These are phyloP conservation scores for Sarcophaga carnaria DNA, from an alignment of 2,888 invertebrate species.

Conservation along the genomic window DNA sequence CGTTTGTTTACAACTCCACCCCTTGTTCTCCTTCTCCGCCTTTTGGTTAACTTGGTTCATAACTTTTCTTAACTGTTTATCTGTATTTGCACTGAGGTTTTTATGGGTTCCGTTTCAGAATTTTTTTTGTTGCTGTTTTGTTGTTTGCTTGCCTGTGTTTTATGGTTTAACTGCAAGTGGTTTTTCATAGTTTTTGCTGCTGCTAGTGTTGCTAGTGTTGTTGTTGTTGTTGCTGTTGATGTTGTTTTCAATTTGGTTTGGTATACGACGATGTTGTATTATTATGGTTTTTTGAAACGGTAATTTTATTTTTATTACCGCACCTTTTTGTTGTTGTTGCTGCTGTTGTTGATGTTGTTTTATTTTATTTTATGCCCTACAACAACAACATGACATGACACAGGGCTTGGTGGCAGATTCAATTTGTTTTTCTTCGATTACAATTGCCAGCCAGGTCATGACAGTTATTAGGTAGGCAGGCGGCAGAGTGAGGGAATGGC, in stretches of 20 bases:
- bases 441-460: not conserved
- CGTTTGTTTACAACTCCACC: conserved; percentile 30
- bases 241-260: not conserved
- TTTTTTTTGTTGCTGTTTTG: not conserved
- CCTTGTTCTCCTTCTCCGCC: conserved; percentile 16
- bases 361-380: conserved; percentile 31
- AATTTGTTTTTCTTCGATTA: conserved; percentile 28
- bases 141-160: conserved; percentile 8
- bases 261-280: not conserved
- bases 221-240: not conserved
- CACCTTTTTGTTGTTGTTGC: conserved; percentile 34
- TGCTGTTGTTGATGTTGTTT: conserved; percentile 1
- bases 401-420: conserved; percentile 33
- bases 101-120: not conserved
- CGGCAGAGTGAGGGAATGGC: not conserved
- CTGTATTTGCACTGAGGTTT: conserved; percentile 42
- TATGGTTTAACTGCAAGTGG: conserved; percentile 55
- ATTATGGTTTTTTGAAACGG: conserved; percentile 52
- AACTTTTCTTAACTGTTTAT: conserved; percentile 50
- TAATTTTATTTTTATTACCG: conserved; percentile 64
- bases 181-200: conserved; percentile 34
- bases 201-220: not conserved
- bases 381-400: not conserved
- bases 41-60: conserved; percentile 22
- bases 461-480: not conserved